Base-by-base conservation (phyloP, 2,797 vertebrate species). In the Melanotaenia trifasciata region DNA sequence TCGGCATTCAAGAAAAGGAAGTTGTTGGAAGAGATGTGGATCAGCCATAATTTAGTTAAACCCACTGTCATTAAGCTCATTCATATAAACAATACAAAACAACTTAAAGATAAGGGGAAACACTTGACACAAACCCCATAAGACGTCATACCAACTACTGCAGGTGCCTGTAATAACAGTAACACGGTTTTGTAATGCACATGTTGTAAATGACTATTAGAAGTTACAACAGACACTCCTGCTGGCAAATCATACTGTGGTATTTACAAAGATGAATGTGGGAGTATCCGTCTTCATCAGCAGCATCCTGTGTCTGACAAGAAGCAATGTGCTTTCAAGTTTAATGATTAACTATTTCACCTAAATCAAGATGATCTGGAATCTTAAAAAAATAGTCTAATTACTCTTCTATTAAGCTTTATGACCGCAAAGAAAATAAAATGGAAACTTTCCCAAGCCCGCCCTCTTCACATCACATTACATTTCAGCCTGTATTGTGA, bases 401-500 rank as follows among this genome's bases (percentile, higher is more conserved):
- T 78, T 33, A 57, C n/a, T 10, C n/a, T 9, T 58, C 13, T 38
- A 32, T 28, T 18, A 24, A 32, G 26, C 40, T 9, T 54, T 33
- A 20, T 35, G 24, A 26, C 32, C 36, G 40, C 26, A 64, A 35
- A 61, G 28, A 67, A 22, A 47, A 18, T 3, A 40, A 56, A 78
- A 89, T 84, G 88, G 91, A 77, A 94, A 93, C 91, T 89, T 81
- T 93, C 87, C 88, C 89, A 93, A 89, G 91, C 64, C 92, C 93
- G 95, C 93, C 91, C 94, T 93, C 89, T 94, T 93, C 92, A 94
- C 91, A 92, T 93, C 94, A 93, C 95, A 96, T 95, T 96, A 95
- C 94, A 95, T 95, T 95, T 75, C 45, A 84, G 83, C 86, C 92
- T 87, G 95, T 95, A 95, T 94, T 95, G 91, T 92, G 80, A 57